Conservation (phyloP, 2,113 vertebrate species). For the Dinomys branickii region DNA sequence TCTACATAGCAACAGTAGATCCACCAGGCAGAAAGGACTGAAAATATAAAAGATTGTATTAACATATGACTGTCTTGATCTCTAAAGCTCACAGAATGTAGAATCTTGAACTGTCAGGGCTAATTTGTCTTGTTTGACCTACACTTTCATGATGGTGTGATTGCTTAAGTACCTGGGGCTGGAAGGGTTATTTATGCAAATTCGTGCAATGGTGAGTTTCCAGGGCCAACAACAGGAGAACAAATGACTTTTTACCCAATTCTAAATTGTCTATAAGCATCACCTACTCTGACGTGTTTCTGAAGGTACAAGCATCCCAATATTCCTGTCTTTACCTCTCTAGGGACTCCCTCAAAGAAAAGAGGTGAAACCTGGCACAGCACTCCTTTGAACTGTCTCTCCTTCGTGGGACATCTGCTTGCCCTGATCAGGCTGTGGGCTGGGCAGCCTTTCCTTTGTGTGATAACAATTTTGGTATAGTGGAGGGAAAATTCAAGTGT, state of each 20-base stretch:
- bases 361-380: constrained; percentile 88
- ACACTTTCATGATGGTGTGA: background rate
- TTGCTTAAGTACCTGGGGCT: background rate
- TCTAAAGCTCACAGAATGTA: background rate
- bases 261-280: background rate
- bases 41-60: background rate
- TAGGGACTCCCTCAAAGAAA: constrained; percentile 89
- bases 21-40: background rate
- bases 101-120: background rate
- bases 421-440: constrained; percentile 85
- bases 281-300: constrained; percentile 5
- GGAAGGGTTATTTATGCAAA: background rate
- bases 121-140: background rate
- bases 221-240: background rate
- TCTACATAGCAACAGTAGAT: background rate
- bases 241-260: background rate
- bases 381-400: constrained; percentile 91
- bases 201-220: background rate
- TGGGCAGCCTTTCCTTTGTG: constrained; percentile 94
- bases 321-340: constrained; percentile 13
- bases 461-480: constrained; percentile 83
- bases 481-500: constrained; percentile 94
- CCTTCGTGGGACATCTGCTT: constrained; percentile 81
- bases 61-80: background rate
- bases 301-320: background rate